Evolutionary conservation across 2,797 vertebrate genomes (phyloP).

Genomic region (Amblyopsis hoosieri): DNA sequence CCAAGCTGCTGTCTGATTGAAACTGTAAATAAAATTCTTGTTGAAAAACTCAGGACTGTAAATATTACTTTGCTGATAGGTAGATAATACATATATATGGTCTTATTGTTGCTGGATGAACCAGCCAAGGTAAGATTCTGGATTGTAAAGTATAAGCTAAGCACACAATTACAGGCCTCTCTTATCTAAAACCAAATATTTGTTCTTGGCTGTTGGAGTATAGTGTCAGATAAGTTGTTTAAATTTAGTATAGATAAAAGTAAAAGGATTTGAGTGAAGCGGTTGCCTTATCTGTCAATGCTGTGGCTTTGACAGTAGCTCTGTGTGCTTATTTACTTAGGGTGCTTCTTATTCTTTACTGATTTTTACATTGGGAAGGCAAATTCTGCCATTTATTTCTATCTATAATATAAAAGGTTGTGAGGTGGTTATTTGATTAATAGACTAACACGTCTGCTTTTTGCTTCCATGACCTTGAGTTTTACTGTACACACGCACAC

Average conservation of each 20-base stretch:
- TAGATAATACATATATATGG: not conserved
- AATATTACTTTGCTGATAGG: no score
- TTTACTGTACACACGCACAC: not conserved
- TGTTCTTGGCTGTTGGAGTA: slow-evolving; percentile 55
- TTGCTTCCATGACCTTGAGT: no score
- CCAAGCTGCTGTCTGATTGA: no score
- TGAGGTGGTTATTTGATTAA: not conserved
- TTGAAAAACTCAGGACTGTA: no score
- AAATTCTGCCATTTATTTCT: not conserved
- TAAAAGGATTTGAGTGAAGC: slow-evolving; percentile 34
- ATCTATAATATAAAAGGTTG: no score
- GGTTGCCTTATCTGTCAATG: slow-evolving; percentile 6
- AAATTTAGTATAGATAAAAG: slow-evolving; percentile 58
- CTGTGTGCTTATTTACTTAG: not conserved
- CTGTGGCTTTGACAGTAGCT: slow-evolving; percentile 14
- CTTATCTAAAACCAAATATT: slow-evolving; percentile 75
- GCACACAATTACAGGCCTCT: slow-evolving; percentile 40
- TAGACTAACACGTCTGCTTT: not conserved
- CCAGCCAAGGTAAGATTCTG: slow-evolving; percentile 42
- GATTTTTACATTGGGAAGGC: not conserved
- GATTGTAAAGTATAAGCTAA: slow-evolving; percentile 20
- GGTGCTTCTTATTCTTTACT: not conserved
- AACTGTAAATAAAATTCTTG: no score
- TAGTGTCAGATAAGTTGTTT: slow-evolving; percentile 53
- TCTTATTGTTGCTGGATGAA: slow-evolving; percentile 16